A percentile compares a stretch with the other conserved stretches of the same genome.
These are phyloP conservation scores for Trichechus manatus DNA, from an alignment of 2,113 vertebrate genomes.

Conservation along the genomic window DNA sequence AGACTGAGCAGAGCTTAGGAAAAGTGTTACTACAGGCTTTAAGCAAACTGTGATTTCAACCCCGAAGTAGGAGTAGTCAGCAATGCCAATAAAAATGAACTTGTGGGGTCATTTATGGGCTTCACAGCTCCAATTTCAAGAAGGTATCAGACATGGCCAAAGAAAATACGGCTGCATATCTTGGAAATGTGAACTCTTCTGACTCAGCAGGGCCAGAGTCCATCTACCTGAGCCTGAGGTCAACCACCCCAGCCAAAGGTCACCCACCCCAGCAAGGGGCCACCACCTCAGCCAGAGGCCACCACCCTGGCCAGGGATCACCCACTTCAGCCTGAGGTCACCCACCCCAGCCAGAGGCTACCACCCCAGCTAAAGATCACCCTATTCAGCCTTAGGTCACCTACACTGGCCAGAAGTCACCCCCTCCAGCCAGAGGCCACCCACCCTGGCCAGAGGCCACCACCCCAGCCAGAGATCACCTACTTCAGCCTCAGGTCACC, in stretches of 20 bases:
- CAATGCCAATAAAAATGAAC: background rate
- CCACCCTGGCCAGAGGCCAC: too few species aligned
- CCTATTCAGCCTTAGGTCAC: too few species aligned
- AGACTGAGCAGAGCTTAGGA: background rate
- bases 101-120: background rate
- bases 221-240: background rate
- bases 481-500: too few species aligned
- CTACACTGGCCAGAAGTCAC: background rate
- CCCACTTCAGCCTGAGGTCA: too few species aligned
- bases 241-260: too few species aligned
- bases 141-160: background rate
- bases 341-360: too few species aligned
- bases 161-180: background rate
- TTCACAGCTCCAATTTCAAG: background rate
- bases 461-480: too few species aligned
- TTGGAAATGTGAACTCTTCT: background rate
- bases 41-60: background rate
- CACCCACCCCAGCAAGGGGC: background rate
- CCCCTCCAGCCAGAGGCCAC: background rate
- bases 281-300: too few species aligned
- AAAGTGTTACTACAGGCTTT: rapidly evolving
- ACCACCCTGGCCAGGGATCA: too few species aligned
- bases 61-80: background rate
- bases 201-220: background rate
- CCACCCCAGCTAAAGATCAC: background rate